Evolutionary conservation across 2,113 vertebrate species (phyloP).

Genomic region (Ammodytes marinus): DNA sequence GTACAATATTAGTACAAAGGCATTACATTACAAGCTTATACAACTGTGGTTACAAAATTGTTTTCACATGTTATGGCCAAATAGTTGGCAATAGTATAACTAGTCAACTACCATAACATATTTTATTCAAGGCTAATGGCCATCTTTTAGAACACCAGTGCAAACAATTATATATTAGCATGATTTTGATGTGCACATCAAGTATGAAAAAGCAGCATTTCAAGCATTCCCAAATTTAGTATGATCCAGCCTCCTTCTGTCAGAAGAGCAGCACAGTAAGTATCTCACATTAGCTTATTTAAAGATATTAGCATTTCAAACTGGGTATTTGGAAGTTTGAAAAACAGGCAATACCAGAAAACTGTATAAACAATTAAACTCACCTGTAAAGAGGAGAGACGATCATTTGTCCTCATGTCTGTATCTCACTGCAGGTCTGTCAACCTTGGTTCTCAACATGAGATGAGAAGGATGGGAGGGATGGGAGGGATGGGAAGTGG

Average conservation of each 20-base stretch:
- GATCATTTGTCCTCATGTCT: conserved; percentile 48
- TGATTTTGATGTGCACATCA: background rate
- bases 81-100: background rate
- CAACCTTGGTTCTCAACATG: conserved; percentile 20
- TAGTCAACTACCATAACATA: too few species aligned
- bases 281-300: background rate
- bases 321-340: background rate
- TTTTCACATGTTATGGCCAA: background rate
- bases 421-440: conserved; percentile 37
- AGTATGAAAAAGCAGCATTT: background rate
- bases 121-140: background rate
- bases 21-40: background rate
- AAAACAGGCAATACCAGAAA: background rate
- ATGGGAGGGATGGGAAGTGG: conserved; percentile 41
- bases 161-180: background rate
- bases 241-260: background rate
- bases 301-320: background rate
- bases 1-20: background rate
- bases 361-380: conserved; percentile 51
- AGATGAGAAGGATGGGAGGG: conserved; percentile 1
- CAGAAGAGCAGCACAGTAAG: background rate
- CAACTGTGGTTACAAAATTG: background rate
- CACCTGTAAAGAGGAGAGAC: conserved; percentile 61
- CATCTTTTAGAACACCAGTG: background rate
- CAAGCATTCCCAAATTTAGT: background rate